A percentile compares a stretch with the other conserved stretches of the same genome.
Evolutionary conservation across 1,140 invertebrate genomes (phyloP).

Genomic region (Tetragonula clypearis): DNA sequence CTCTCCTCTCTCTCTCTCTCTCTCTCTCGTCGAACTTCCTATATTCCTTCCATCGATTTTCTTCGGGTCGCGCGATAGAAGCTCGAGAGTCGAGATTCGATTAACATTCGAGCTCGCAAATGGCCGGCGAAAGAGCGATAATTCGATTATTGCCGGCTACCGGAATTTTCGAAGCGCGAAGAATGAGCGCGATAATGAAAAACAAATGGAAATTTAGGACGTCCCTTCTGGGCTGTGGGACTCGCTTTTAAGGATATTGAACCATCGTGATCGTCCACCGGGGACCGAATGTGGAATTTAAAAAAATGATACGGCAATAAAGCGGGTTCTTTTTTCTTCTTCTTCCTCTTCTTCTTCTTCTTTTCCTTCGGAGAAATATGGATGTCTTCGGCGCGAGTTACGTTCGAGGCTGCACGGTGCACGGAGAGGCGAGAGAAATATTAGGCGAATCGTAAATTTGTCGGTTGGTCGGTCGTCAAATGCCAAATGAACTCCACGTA

Average conservation of each 20-base stretch:
- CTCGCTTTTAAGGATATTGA: conserved; percentile 13
- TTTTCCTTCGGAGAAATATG: background rate
- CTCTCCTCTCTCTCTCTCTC: too few species aligned
- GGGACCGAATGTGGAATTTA: background rate
- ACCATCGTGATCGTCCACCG: too few species aligned
- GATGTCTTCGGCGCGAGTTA: background rate
- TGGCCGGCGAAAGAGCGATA: conserved; percentile 33
- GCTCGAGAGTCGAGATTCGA: conserved; percentile 20
- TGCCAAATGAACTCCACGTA: background rate
- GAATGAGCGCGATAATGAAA: conserved; percentile 32
- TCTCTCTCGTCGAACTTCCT: background rate
- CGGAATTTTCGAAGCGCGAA: conserved; percentile 8
- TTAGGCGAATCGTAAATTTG: background rate
- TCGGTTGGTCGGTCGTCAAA: background rate
- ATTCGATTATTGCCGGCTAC: conserved; percentile 24
- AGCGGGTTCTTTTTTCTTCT: background rate
- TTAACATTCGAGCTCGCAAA: conserved; percentile 41
- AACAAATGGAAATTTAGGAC: conserved; percentile 29
- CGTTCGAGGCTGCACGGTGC: background rate
- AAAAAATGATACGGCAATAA: background rate
- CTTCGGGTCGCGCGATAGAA: conserved; percentile 1
- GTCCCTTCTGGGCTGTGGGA: too few species aligned
- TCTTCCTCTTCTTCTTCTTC: too few species aligned
- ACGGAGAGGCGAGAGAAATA: too few species aligned
- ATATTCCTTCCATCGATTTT: background rate